Evolutionary conservation across 2,797 vertebrate species (phyloP), one percentile per base, ranked within the genome.

Genomic region (Hypotaenidia okinawae): DNA sequence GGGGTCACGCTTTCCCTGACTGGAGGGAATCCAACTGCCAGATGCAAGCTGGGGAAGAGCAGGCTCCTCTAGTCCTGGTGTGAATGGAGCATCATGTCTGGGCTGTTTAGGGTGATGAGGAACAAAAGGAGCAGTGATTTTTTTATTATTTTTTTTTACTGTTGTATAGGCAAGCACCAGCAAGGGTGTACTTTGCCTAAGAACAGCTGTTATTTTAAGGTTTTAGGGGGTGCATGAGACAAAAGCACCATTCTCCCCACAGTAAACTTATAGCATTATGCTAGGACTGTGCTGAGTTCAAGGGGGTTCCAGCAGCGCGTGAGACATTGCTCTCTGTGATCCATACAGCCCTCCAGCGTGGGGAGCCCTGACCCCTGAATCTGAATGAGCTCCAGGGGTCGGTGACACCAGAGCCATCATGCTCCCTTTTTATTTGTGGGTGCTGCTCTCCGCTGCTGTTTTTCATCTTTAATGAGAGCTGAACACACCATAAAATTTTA

Each of bases 401-500:
- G 4, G 43, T 1, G 0, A 54, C 0, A 1, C 51, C 85, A 21
- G 33, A 88, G 61, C 93, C 3, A 1, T 86, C 81, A 21, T 66
- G 54, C 19, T 76, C 69, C 49, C n/a, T 43, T 10, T 51, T 76
- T 90, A 30, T 91, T 93, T 92, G 82, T 84, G 92, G 94, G 92
- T 78, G 88, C 68, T 82, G 41, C 49, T 88, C 43, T 87, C 64
- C 16, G 39, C 67, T 5, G 25, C 75, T 88, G 74, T 89, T 96
- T 96, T 81, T 97, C 90, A 87, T 93, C 54, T 97, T 96, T 93
- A 97, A 96, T 82, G 89, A 94, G 85, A 87, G 68, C 32, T 94
- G 78, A 96, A 88, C 78, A 94, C 62, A 59, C 37, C 93, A 88
- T 91, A 91, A 96, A 96, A 83, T 95, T 96, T 95, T 96, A 96